Evolutionary conservation across 2,888 invertebrate species (phyloP).

Genomic region (Nomada flava): DNA sequence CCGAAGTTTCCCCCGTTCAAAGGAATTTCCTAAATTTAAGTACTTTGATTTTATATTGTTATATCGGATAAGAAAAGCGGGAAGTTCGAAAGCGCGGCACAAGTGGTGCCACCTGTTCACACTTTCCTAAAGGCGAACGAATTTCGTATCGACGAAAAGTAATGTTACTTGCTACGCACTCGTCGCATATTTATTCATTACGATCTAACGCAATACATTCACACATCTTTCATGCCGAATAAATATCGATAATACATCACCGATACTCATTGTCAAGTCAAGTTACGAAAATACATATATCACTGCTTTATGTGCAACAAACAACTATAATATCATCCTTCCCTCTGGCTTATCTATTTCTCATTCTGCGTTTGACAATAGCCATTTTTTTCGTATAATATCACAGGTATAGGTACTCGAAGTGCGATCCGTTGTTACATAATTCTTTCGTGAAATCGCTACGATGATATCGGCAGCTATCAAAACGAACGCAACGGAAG

Average conservation of each 20-base stretch:
- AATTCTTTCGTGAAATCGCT: constrained; percentile 2
- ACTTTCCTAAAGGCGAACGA: constrained; percentile 20
- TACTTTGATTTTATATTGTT: not conserved
- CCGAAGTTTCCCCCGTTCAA: not conserved
- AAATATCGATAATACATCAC: constrained; percentile 26
- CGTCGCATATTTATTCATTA: not conserved
- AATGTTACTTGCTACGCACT: not conserved
- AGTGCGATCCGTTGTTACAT: constrained; percentile 31
- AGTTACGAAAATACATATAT: constrained; percentile 57
- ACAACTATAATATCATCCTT: constrained; percentile 1
- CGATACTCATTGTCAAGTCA: constrained; percentile 16
- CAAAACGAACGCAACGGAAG: constrained; percentile 17
- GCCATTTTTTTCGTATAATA: constrained; percentile 37
- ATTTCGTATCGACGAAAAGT: constrained; percentile 41
- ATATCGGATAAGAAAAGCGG: not conserved
- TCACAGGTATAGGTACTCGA: constrained; percentile 63
- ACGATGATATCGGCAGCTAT: constrained; percentile 24
- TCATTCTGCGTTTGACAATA: constrained; percentile 31
- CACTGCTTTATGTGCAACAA: constrained; percentile 2
- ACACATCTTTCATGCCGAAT: not conserved
- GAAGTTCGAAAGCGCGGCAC: not conserved
- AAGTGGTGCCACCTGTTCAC: constrained; percentile 50
- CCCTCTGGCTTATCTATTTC: constrained; percentile 26
- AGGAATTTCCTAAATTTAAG: constrained; percentile 32
- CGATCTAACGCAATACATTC: constrained; percentile 1